Base-by-base conservation (phyloP, 2,888 invertebrate genomes). In the Druceiella hillmani region DNA sequence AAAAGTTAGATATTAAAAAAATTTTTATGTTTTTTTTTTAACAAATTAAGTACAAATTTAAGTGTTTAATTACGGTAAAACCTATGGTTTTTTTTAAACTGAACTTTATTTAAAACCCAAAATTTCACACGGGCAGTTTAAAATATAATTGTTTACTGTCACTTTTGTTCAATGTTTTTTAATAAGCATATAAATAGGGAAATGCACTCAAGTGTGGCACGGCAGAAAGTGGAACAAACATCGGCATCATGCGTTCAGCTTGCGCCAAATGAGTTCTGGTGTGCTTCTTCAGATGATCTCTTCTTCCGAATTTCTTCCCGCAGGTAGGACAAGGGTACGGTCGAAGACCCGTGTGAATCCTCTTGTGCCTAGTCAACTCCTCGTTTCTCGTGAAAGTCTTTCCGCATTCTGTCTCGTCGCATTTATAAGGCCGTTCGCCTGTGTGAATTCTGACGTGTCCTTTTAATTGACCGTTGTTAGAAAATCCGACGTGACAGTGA, bases 231-330 rank as follows among this genome's bases (percentile, higher is more conserved):
- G 78, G 78, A 35, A 78, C 72, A 43, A 77, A 77, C 7, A 78
- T 72, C 3, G 78, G 74, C 66, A 75, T 73, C 68, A 78, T 68
- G 40, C 76, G 70, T 44, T 77, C 75, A 13, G 78, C 78, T 41
- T 77, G 76, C 10, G 77, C 58, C 50, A 64, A 72, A 55, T 95
- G 94, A 0, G 92, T 94, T 54, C 88, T 80, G 40, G 85, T 83
- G 57, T 97, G 95, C 55, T 95, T 97, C 64, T 92, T 92, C 40
- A 97, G 71, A 58, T 97, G 95, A 59, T 97, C 95, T 51, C 93
- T 84, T 27, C 95, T 75, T 0, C 94, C 94, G 57, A 95, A 97
- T 44, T 87, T 79, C 66, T 97, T 97, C 3, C 89, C 88, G 55
- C 95, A 97, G 11, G 85, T 79, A 0, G 78, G 69, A 57, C 95